Percentiles rank a stretch among this genome's conserved stretches.
Conservation (phyloP, 2,797 vertebrate genomes). For the Antrozous pallidus region DNA sequence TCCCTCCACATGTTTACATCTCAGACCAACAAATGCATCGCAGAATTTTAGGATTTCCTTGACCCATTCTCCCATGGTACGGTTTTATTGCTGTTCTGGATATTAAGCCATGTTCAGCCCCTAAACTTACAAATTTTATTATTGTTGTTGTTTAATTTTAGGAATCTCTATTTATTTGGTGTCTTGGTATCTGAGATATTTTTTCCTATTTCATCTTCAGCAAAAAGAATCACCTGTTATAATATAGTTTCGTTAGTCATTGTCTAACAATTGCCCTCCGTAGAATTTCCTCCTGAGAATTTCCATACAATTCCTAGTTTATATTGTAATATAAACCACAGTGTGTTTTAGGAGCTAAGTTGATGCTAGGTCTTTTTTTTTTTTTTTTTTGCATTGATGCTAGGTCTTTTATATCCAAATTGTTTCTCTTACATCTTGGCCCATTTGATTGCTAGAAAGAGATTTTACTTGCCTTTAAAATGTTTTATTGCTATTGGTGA, state of each 20-base stretch:
- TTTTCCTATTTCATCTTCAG: not conserved
- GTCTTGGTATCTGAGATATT: not conserved
- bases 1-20: not conserved
- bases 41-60: not conserved
- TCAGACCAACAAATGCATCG: not conserved
- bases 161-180: not conserved
- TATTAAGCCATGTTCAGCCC: not conserved
- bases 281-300: conserved; percentile 14
- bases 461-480: conserved; percentile 42
- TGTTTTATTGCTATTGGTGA: not conserved
- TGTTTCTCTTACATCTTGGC: conserved; percentile 2
- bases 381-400: not conserved
- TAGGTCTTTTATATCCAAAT: not conserved
- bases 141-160: not conserved
- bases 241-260: not conserved
- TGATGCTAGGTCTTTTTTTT: not conserved
- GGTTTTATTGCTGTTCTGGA: not conserved
- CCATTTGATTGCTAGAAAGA: conserved; percentile 31
- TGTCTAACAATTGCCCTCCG: not conserved
- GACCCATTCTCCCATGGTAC: not conserved
- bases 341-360: not conserved
- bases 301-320: conserved; percentile 35
- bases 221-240: not conserved
- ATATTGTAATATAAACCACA: not conserved
- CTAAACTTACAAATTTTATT: not conserved